These are phyloP conservation scores for Heliconius cydno DNA, from an alignment of 2,888 invertebrate genomes.

Conservation along the genomic window DNA sequence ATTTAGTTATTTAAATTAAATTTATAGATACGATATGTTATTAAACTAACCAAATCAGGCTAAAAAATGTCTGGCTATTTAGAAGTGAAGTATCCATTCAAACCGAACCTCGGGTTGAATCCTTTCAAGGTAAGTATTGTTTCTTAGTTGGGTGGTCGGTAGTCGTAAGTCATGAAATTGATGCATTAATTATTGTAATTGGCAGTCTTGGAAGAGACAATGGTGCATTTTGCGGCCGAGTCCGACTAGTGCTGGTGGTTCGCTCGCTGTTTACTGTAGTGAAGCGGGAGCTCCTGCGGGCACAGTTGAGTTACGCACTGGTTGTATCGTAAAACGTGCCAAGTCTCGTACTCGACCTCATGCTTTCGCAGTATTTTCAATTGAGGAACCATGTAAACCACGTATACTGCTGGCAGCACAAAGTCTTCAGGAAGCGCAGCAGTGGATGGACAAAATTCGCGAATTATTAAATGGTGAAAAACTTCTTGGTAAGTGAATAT, in stretches of 20 bases:
- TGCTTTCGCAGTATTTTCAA: conserved; percentile 87
- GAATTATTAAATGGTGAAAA: conserved; percentile 76
- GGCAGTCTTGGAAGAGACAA: conserved; percentile 86
- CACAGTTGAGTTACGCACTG: conserved; percentile 82
- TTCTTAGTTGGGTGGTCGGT: conserved; percentile 37
- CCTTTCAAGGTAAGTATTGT: conserved; percentile 84
- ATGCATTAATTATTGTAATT: conserved; percentile 58
- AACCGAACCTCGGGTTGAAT: conserved; percentile 84
- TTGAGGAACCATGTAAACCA: conserved; percentile 83
- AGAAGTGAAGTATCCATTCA: conserved; percentile 86
- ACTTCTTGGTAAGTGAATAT: conserved; percentile 61
- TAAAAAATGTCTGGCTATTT: conserved; percentile 82
- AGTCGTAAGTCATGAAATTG: conserved; percentile 25
- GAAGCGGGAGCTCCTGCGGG: conserved; percentile 77
- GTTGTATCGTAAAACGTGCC: conserved; percentile 84
- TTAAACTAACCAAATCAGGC: conserved; percentile 38
- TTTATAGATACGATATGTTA: conserved; percentile 42
- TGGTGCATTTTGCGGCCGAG: conserved; percentile 85
- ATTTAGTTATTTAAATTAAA: conserved; percentile 35
- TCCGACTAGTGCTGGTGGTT: conserved; percentile 80
- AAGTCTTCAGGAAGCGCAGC: conserved; percentile 85
- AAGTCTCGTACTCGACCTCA: conserved; percentile 87
- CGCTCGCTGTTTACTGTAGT: conserved; percentile 82
- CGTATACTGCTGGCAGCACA: conserved; percentile 85
- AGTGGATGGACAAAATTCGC: conserved; percentile 87